Evolutionary conservation across 2,888 invertebrate genomes (phyloP), one percentile per base, ranked within the genome.

Genomic region (Aleiodes leptofemur): DNA sequence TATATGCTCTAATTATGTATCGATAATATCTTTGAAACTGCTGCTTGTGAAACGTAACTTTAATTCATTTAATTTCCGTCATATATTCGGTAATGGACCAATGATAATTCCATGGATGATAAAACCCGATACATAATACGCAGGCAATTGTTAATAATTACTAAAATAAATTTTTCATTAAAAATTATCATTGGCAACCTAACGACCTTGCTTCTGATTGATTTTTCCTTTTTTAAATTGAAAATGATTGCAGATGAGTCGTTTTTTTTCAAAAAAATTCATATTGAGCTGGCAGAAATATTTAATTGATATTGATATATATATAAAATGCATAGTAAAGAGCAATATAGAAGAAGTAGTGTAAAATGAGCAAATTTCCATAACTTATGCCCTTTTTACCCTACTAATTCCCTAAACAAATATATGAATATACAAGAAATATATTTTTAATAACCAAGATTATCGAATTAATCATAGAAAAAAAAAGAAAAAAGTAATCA

Each of bases 401-500:
- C 34, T 6, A 34, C 6, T 6, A 2, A 34, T 23, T 4, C 34
- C 34, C 6, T 4, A 34, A 34, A 81, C 83, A 82, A 83, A 80
- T 81, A 85, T 84, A 85, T 80, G 82, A 82, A 84, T 86, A 83
- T 83, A 85, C 83, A 84, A 84, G 83, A 87, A 85, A 84, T 85
- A 84, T 85, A 85, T 84, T 83, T 83, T 80, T 80, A 80, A 77
- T 84, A 83, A 83, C 82, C 82, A 80, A 84, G 81, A 82, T 81
- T n/a, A 48, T 61, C 43, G 61, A 9, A 23, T 64, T 23, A n/a
- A 34, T 43, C 1, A 23, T 23, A 23, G 34, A 34, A 56, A 71
- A 71, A 55, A 76, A 78, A 34, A 31, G n/a, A 56, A 71, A 71
- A 75, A 78, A 78, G 23, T 23, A 23, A 77, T 81, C 81, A 81